These are phyloP conservation scores for Hydrotaea cyrtoneurina DNA, from an alignment of 2,888 invertebrate species.

Conservation along the genomic window DNA sequence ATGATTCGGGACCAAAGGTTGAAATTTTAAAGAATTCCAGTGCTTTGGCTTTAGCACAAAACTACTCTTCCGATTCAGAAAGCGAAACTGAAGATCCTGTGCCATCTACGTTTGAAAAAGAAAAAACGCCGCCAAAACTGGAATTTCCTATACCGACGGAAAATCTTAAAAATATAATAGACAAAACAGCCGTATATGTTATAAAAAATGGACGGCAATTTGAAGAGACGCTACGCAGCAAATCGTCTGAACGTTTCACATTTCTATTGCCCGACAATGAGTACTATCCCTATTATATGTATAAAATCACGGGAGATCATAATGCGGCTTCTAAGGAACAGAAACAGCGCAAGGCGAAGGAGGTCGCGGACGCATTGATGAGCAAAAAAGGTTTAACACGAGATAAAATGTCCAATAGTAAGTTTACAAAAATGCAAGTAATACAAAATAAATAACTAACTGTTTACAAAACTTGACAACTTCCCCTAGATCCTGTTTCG, in stretches of 20 bases:
- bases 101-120: conserved; percentile 25
- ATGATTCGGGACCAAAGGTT: conserved; percentile 71
- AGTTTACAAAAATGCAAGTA: conserved; percentile 50
- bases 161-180: conserved; percentile 92
- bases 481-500: conserved; percentile 85
- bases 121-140: conserved; percentile 69
- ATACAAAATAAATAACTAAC: neutral
- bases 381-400: conserved; percentile 73
- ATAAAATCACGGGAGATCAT: conserved; percentile 81
- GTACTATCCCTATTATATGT: conserved; percentile 91
- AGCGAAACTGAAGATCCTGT: conserved; percentile 73
- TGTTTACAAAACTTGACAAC: neutral
- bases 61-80: conserved; percentile 83
- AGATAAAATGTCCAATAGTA: conserved; percentile 68
- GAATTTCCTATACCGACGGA: conserved; percentile 87
- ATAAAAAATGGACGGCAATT: conserved; percentile 97
- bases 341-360: conserved; percentile 77
- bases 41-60: conserved; percentile 82
- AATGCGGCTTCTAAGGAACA: conserved; percentile 78
- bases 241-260: conserved; percentile 92
- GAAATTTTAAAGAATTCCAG: conserved; percentile 78
- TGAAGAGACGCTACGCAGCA: conserved; percentile 91
- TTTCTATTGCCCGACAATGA: conserved; percentile 90
- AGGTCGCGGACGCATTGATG: conserved; percentile 75
- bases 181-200: conserved; percentile 98